A percentile compares a stretch with the other conserved stretches of the same genome.
phyloP scores from a whole-genome alignment of 2,797 vertebrate genomes.

The Fistularia commersonii region DNA sequence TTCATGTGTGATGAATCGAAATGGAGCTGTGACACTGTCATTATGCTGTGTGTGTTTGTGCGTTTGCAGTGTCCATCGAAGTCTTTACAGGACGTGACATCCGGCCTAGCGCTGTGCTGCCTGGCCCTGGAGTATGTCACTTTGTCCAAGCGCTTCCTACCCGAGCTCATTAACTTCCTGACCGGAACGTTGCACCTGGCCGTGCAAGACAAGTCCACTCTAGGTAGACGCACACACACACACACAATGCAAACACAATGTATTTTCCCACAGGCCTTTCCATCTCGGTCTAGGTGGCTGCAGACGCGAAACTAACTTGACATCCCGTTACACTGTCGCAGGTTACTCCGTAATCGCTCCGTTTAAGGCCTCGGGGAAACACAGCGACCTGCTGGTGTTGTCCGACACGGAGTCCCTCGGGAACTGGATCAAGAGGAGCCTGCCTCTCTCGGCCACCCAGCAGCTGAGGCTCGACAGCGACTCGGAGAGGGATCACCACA shows the following conservation, averaged over 20 bases:
- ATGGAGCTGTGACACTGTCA: neutral
- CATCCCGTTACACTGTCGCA: conserved; percentile 44
- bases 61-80: conserved; percentile 79
- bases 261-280: no score
- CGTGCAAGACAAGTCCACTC: conserved; percentile 62
- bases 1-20: neutral
- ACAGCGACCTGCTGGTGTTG: conserved; percentile 78
- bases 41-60: conserved; percentile 1
- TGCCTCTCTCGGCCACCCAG: conserved; percentile 71
- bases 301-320: neutral
- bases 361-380: conserved; percentile 79
- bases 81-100: conserved; percentile 79
- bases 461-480: conserved; percentile 43
- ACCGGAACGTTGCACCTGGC: conserved; percentile 83
- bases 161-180: conserved; percentile 90
- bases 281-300: neutral
- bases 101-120: conserved; percentile 85
- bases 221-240: conserved; percentile 38
- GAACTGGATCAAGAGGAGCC: conserved; percentile 77
- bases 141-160: conserved; percentile 86
- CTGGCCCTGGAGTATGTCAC: conserved; percentile 87
- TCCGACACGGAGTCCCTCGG: conserved; percentile 60
- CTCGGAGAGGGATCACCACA: conserved; percentile 81
- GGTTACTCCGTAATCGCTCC: conserved; percentile 81
- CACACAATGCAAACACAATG: no score